Conservation (phyloP, 1,140 invertebrate species). For the Amyelois transitella region DNA sequence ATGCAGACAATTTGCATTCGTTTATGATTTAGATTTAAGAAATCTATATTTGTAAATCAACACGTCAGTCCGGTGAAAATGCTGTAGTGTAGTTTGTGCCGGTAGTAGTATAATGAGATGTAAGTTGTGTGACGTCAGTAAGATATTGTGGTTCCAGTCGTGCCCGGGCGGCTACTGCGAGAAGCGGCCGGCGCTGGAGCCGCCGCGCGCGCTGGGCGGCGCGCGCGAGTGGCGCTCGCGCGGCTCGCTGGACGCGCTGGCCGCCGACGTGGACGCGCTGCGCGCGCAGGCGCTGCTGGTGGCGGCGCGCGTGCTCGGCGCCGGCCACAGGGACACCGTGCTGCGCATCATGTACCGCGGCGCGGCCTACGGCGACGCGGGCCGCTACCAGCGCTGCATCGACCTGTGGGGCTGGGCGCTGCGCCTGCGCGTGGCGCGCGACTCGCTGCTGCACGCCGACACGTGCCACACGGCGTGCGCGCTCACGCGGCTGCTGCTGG, state of each 20-base stretch:
- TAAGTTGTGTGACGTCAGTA: no score
- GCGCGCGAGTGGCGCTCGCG: slow-evolving; percentile 82
- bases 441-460: slow-evolving; percentile 82
- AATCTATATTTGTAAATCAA: no score
- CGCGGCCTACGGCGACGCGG: slow-evolving; percentile 89
- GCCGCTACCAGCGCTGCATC: slow-evolving; percentile 89
- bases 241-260: slow-evolving; percentile 82
- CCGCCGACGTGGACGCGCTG: slow-evolving; percentile 85
- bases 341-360: slow-evolving; percentile 82
- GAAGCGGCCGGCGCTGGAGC: slow-evolving; percentile 53
- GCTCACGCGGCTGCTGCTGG: slow-evolving; percentile 84
- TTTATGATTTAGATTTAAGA: no score
- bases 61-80: no score
- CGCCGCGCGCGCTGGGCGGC: slow-evolving; percentile 77
- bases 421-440: slow-evolving; percentile 85
- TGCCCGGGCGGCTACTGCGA: slow-evolving; percentile 24
- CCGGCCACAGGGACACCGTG: slow-evolving; percentile 89
- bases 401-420: slow-evolving; percentile 89
- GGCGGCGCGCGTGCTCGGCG: slow-evolving; percentile 86
- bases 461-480: slow-evolving; percentile 87
- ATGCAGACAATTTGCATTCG: no score
- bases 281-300: slow-evolving; percentile 89
- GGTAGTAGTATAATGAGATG: no score
- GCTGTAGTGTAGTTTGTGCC: no score
- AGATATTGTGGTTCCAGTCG: slow-evolving; percentile 8